Conservation (phyloP, 2,888 invertebrate species). For the Stratiomys singularior region DNA sequence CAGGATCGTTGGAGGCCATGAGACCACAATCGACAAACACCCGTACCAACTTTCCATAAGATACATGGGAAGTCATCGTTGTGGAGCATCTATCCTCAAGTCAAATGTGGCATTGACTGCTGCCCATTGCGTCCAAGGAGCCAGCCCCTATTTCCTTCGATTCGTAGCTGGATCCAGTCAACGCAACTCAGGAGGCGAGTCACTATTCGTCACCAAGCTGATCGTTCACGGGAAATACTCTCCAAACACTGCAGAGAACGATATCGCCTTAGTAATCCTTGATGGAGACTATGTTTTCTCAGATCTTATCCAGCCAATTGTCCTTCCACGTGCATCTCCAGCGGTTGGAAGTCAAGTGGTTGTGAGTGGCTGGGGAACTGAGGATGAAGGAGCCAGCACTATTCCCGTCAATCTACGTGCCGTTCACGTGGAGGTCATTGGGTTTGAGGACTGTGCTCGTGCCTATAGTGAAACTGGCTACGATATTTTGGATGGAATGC, state of each 20-base stretch:
- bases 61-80: slow-evolving; percentile 64
- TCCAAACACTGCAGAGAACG: slow-evolving; percentile 50
- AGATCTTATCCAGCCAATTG: slow-evolving; percentile 62
- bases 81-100: slow-evolving; percentile 67
- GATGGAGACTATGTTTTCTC: slow-evolving; percentile 63
- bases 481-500: slow-evolving; percentile 57
- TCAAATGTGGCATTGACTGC: slow-evolving; percentile 18
- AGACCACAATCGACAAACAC: slow-evolving; percentile 41
- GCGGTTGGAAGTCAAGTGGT: slow-evolving; percentile 46
- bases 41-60: slow-evolving; percentile 46
- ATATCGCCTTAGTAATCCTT: slow-evolving; percentile 50
- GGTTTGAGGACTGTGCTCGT: slow-evolving; percentile 53
- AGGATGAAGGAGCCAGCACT: slow-evolving; percentile 48
- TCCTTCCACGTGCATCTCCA: slow-evolving; percentile 59
- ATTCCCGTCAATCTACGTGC: slow-evolving; percentile 21
- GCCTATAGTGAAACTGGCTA: slow-evolving; percentile 54
- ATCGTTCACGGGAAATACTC: slow-evolving; percentile 53
- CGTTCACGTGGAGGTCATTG: slow-evolving; percentile 13
- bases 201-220: slow-evolving; percentile 21
- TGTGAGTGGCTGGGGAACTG: slow-evolving; percentile 52
- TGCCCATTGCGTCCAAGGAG: slow-evolving; percentile 29
- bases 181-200: slow-evolving; percentile 52
- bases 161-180: slow-evolving; percentile 66
- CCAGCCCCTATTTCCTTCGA: neutral
- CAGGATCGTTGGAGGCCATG: slow-evolving; percentile 48